Conservation (phyloP, 1,140 invertebrate species). For the Aphis craccivora region DNA sequence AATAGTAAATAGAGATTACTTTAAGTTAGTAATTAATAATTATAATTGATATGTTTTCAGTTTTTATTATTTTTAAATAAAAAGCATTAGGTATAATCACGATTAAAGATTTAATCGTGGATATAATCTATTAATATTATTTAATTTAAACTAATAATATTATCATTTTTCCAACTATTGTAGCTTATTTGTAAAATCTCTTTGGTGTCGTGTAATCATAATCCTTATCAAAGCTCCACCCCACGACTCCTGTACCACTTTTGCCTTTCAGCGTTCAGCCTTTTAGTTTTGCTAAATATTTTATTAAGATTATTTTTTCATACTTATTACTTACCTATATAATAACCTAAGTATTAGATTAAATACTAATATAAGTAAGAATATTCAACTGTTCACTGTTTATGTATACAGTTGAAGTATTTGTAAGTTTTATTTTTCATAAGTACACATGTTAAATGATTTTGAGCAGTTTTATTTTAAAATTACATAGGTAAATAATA, state of each 20-base stretch:
- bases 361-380: neutral
- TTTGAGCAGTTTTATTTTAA: neutral
- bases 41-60: no score
- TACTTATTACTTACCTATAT: neutral
- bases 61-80: no score
- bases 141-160: neutral
- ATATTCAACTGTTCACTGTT: neutral
- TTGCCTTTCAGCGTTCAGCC: slow-evolving; percentile 25
- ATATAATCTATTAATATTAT: neutral
- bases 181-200: slow-evolving; percentile 36
- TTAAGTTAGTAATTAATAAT: no score
- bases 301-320: neutral
- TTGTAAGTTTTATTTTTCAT: neutral
- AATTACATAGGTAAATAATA: neutral
- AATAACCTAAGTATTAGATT: neutral
- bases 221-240: slow-evolving; percentile 49
- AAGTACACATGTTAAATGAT: neutral
- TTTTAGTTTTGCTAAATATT: slow-evolving; percentile 15
- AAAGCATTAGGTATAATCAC: no score
- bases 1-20: no score
- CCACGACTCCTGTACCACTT: slow-evolving; percentile 4
- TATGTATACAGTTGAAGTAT: neutral
- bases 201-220: slow-evolving; percentile 35
- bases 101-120: no score
- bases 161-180: neutral